Evolutionary conservation across 2,797 vertebrate genomes (phyloP), one percentile per base, ranked within the genome.

Genomic region (Semotilus atromaculatus): DNA sequence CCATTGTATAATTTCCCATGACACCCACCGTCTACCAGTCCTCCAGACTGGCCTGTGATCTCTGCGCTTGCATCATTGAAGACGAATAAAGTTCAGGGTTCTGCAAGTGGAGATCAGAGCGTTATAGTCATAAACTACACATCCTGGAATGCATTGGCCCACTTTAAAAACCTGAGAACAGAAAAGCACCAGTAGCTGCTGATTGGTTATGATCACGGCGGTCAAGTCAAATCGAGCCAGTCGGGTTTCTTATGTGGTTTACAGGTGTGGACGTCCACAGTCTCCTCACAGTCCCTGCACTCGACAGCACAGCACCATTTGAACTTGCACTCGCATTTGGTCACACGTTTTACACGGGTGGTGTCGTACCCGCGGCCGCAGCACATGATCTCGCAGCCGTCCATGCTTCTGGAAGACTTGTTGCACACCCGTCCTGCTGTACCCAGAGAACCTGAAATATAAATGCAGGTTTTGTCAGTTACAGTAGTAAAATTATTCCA

Each of bases 321-420:
- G 94, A 99, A 99, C 93, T 98, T 99, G 94, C 98, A 99, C 93
- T 99, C 98, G 29, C 98, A 99, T 94, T 99, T 97, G 88, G 95
- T 97, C 93, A 98, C 88, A 0, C 96, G 97, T 1, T 96, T 98
- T 88, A 98, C 94, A 0, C 97, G 96, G 38, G 96, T 99, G 60
- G 98, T 99, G 95, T 99, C 98, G 3, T 99, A 99, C 70, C 98
- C 98, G 38, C 98, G 94, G 58, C 98, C 98, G 11, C 98, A 99
- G 94, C 98, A 99, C 98, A 99, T 99, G 92, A 99, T 97, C 92
- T 99, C 98, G 26, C 98, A 99, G 85, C 98, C 96, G 0, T 99
- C 98, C 0, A 96, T 97, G 70, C 97, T 97, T 4, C 96, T 92
- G 0, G 98, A 99, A 16, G 93, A 93, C 92, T 97, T 99, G 95